Evolutionary conservation across 2,797 vertebrate genomes (phyloP).

Genomic region (Manis pentadactyla): DNA sequence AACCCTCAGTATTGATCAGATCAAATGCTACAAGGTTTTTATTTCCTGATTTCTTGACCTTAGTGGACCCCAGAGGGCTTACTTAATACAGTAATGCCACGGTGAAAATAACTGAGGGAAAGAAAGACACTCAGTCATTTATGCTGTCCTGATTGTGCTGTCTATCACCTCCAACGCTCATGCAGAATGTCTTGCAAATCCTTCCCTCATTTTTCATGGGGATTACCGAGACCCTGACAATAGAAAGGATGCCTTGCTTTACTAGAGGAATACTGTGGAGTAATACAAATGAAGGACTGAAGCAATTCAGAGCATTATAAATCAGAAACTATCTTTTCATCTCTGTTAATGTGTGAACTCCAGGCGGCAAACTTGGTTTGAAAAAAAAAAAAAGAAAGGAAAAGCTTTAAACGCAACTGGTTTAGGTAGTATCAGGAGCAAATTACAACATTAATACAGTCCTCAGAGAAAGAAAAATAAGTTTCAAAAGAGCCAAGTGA

Average conservation of each 20-base stretch:
- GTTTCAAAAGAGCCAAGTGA: constrained; percentile 48
- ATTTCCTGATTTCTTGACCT: constrained; percentile 60
- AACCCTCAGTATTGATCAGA: constrained; percentile 15
- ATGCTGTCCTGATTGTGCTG: constrained; percentile 41
- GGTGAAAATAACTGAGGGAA: neutral
- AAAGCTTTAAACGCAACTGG: constrained; percentile 67
- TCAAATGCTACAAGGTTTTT: constrained; percentile 16
- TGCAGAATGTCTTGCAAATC: neutral
- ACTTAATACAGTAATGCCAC: constrained; percentile 17
- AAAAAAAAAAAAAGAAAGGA: neutral
- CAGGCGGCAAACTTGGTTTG: constrained; percentile 1
- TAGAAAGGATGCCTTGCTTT: neutral
- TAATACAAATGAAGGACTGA: constrained; percentile 51
- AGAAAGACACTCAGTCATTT: constrained; percentile 62
- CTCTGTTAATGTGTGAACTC: constrained; percentile 55
- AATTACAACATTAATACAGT: constrained; percentile 66
- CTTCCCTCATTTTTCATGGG: constrained; percentile 17
- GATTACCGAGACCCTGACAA: constrained; percentile 61
- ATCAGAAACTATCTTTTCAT: constrained; percentile 58
- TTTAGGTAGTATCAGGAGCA: constrained; percentile 63
- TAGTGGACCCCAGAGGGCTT: constrained; percentile 14
- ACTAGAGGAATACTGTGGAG: constrained; percentile 27
- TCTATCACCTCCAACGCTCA: constrained; percentile 55
- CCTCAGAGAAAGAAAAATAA: constrained; percentile 58
- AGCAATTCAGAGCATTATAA: constrained; percentile 46